Conservation (phyloP, 2,888 invertebrate genomes). For the Heliconius hortense region DNA sequence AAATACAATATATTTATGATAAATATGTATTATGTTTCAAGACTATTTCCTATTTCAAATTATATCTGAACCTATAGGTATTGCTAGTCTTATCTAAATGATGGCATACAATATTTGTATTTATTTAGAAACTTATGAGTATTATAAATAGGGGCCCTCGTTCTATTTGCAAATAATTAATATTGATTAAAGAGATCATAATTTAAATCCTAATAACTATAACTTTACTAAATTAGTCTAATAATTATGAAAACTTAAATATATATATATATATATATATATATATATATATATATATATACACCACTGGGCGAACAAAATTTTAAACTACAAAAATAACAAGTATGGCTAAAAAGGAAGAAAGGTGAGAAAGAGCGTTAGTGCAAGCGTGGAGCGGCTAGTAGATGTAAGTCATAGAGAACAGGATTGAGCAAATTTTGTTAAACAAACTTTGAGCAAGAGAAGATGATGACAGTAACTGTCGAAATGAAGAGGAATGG, state of each 20-base stretch:
- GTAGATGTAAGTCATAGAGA: constrained; percentile 23
- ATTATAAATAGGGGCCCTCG: constrained; percentile 77
- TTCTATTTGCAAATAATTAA: constrained; percentile 78
- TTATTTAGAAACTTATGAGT: constrained; percentile 79
- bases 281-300: constrained; percentile 47
- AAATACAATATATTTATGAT: neutral
- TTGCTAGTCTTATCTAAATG: constrained; percentile 53
- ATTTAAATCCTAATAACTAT: constrained; percentile 76
- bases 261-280: too few relatives aligned
- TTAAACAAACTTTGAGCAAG: constrained; percentile 79
- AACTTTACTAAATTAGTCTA: constrained; percentile 76
- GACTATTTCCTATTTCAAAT: constrained; percentile 9
- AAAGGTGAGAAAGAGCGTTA: constrained; percentile 33
- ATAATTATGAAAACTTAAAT: constrained; percentile 64
- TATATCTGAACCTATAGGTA: neutral
- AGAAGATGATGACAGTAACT: constrained; percentile 69
- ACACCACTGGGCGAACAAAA: constrained; percentile 68
- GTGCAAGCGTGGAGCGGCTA: constrained; percentile 33
- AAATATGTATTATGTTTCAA: neutral
- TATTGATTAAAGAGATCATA: constrained; percentile 82
- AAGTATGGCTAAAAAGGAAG: constrained; percentile 49
- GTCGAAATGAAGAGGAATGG: constrained; percentile 61
- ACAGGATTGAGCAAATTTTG: constrained; percentile 75
- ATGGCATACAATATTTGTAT: constrained; percentile 51
- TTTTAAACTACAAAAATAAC: constrained; percentile 53